Evolutionary conservation across 2,888 invertebrate species (phyloP), one percentile per base, ranked within the genome.

Genomic region (Tribolium freemani): DNA sequence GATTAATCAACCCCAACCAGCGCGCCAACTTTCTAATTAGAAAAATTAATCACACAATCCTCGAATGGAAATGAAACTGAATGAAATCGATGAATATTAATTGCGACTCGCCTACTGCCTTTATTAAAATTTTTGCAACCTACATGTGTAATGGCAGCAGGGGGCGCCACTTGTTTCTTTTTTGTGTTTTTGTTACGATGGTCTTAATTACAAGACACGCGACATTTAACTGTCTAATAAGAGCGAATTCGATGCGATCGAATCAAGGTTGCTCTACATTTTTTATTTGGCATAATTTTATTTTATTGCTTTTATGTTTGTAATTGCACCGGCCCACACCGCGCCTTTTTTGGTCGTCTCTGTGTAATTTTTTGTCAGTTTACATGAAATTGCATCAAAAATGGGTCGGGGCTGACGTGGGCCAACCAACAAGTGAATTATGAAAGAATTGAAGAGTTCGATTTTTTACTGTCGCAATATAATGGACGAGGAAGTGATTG

Each of bases 401-500:
- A 26, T 26, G 26, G 26, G 26, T 26, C 26, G 26, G 26, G 26
- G 5, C 26, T 26, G 26, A 26, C 26, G 26, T 38, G 8, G 8
- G 16, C 16, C 16, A 16, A 2, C 16, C 16, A n/a, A 3, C 8
- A 38, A 38, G 3, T 38, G n/a, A 38, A 38, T 38, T 38, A 38
- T 38, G 38, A 38, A 38, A 38, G 38, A 38, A 38, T 38, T 3
- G 5, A 26, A 11, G 46, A 46, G 11, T 50, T 50, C 10, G 8
- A 50, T 20, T 50, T 50, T 50, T 50, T 46, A 3, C 50, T 20
- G 16, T 6, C 11, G 11, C 10, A 20, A 16, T 10, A 46, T 46
- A 13, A 66, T 45, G 6, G 54, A 66, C 20, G 31, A 66, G 66
- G 66, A 66, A 66, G 66, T 66, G 54, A 66, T 66, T 54, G 54